Evolutionary conservation across 1,140 invertebrate species (phyloP).

Genomic region (Sitophilus oryzae): DNA sequence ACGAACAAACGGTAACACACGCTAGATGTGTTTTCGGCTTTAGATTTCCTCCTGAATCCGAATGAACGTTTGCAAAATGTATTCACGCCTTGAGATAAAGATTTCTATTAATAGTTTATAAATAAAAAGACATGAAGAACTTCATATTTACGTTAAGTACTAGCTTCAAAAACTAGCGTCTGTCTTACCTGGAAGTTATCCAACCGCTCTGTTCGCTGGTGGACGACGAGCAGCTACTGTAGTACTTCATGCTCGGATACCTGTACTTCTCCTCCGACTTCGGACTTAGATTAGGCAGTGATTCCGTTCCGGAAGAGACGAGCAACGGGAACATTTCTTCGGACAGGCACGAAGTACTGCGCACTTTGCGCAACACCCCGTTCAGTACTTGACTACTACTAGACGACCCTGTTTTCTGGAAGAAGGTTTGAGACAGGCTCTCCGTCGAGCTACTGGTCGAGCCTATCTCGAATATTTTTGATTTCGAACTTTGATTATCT

Average conservation of each 20-base stretch:
- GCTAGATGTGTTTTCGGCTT: too few relatives aligned
- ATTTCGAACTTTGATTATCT: constrained; percentile 9
- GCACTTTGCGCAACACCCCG: constrained; percentile 49
- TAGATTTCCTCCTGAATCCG: too few relatives aligned
- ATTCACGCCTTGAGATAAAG: too few relatives aligned
- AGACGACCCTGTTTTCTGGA: constrained; percentile 24
- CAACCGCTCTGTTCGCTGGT: constrained; percentile 71
- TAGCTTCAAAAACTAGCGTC: too few relatives aligned
- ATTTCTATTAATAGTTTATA: too few relatives aligned
- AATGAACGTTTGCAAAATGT: too few relatives aligned
- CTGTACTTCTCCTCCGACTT: constrained; percentile 35
- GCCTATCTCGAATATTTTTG: constrained; percentile 28
- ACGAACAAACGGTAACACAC: too few relatives aligned
- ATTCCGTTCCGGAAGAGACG: constrained; percentile 47
- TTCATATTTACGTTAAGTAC: too few relatives aligned
- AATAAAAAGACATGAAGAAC: too few relatives aligned
- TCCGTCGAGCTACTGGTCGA: constrained; percentile 32
- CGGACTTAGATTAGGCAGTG: constrained; percentile 57
- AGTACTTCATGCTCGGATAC: constrained; percentile 29
- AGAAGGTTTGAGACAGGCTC: constrained; percentile 17
- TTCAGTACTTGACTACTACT: constrained; percentile 1
- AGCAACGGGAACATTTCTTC: constrained; percentile 42
- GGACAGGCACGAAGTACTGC: constrained; percentile 54
- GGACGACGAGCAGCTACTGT: constrained; percentile 59
- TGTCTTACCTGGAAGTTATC: constrained; percentile 57